Evolutionary conservation across 2,113 vertebrate genomes (phyloP), one percentile per base, ranked within the genome.

Genomic region (Fukomys damarensis): DNA sequence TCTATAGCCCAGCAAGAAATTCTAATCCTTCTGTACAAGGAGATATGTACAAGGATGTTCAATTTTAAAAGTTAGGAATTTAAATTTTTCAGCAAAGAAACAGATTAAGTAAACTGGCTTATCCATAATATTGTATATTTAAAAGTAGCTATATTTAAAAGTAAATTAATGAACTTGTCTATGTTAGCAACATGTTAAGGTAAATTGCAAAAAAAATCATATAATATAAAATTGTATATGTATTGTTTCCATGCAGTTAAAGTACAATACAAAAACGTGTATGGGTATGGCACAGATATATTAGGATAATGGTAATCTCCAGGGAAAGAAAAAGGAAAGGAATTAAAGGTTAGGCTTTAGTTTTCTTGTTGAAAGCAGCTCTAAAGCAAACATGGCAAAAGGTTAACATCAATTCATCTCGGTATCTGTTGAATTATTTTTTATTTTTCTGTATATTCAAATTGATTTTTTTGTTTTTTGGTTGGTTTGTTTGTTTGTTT

Each of bases 401-500:
- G 41, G 28, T 89, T 89, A 93, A 85, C 43, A 70, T 72, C 77
- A 88, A 84, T 58, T 87, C 59, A 83, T 89, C 79, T 80, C 49
- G 72, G 16, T 79, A 65, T 59, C 10, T 80, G 52, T 77, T 89
- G 59, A 4, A 72, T 63, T 90, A 52, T 74, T 49, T 74, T 84
- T 66, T 38, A 81, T 20, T 72, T 88, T 94, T 41, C 65, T 89
- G 6, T 85, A 56, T 66, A 58, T 49, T 89, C 16, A 92, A 88
- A 84, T 84, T 85, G 46, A n/a, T n/a, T n/a, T n/a, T n/a, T n/a
- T n/a, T n/a, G n/a, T n/a, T n/a, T n/a, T n/a, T n/a, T n/a, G n/a
- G n/a, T n/a, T n/a, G n/a, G n/a, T n/a, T n/a, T n/a, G n/a, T n/a
- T n/a, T n/a, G n/a, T n/a, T n/a, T n/a, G n/a, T n/a, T n/a, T n/a